A percentile compares a stretch with the other conserved stretches of the same genome.
Conservation (phyloP, 1,140 invertebrate species). For the Triops cancriformis region DNA sequence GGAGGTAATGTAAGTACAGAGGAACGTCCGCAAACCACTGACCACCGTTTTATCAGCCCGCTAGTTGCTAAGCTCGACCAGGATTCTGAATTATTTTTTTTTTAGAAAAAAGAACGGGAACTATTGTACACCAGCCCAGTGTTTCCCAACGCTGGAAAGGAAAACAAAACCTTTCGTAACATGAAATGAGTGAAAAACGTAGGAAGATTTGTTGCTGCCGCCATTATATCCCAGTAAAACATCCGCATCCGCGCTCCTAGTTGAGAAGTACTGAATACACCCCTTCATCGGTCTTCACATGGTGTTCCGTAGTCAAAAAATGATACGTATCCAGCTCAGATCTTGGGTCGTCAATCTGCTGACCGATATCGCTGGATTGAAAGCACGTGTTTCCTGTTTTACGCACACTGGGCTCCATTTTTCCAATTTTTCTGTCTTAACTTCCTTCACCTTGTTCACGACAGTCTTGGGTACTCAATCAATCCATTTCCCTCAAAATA, state of each 20-base stretch:
- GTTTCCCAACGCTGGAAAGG: no score
- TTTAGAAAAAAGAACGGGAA: background rate
- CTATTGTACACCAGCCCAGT: no score
- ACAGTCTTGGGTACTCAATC: background rate
- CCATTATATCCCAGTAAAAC: no score
- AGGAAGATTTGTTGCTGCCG: no score
- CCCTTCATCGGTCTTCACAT: background rate
- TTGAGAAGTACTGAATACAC: background rate
- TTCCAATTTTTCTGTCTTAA: background rate
- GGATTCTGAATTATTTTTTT: background rate
- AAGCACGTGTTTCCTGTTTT: conserved; percentile 5
- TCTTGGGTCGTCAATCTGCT: background rate
- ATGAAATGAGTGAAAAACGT: no score
- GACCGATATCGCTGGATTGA: background rate
- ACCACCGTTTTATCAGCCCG: background rate
- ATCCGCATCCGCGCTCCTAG: no score
- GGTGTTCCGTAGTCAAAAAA: background rate
- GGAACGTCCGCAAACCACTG: background rate
- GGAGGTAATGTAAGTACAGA: conserved; percentile 13
- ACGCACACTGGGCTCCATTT: background rate
- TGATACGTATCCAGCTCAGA: conserved; percentile 13
- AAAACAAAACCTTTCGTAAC: no score
- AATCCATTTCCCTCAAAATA: background rate
- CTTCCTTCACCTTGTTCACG: conserved; percentile 1
- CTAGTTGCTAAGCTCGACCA: background rate